These are phyloP conservation scores for Deilephila elpenor DNA, from an alignment of 2,888 invertebrate species.

Conservation along the genomic window DNA sequence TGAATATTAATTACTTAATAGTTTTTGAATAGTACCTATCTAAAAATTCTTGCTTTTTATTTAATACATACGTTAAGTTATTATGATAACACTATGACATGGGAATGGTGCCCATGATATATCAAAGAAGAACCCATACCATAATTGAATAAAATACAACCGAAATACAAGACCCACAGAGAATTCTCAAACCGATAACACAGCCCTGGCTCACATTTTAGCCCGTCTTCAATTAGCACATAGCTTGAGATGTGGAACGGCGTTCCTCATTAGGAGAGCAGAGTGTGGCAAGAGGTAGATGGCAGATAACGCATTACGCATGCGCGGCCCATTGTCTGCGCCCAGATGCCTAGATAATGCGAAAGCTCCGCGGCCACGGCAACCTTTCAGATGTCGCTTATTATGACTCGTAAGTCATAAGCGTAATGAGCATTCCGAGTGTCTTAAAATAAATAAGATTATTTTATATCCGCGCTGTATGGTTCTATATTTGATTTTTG, in stretches of 20 bases:
- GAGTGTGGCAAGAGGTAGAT: slow-evolving; percentile 79
- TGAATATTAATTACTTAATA: no score
- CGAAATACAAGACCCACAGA: neutral
- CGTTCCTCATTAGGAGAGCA: slow-evolving; percentile 79
- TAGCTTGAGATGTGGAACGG: slow-evolving; percentile 69
- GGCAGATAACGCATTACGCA: slow-evolving; percentile 82
- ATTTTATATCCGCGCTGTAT: neutral
- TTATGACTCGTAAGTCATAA: slow-evolving; percentile 53
- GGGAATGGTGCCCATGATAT: no score
- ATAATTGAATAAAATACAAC: no score
- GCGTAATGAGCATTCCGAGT: slow-evolving; percentile 32
- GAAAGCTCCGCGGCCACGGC: slow-evolving; percentile 68
- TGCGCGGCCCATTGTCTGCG: slow-evolving; percentile 80
- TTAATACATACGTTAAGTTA: no score
- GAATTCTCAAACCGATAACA: neutral
- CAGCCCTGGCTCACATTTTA: slow-evolving; percentile 32
- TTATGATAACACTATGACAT: no score
- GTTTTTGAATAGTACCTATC: no score
- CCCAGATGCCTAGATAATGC: slow-evolving; percentile 67
- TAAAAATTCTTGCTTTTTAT: no score
- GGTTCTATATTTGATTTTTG: neutral
- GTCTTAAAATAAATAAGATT: slow-evolving; percentile 5
- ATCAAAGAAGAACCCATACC: no score
- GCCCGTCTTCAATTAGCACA: slow-evolving; percentile 70
- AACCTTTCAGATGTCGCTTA: slow-evolving; percentile 61